A percentile compares a stretch with the other conserved stretches of the same genome.
Evolutionary conservation across 2,113 vertebrate species (phyloP).

Genomic region (Otolemur garnettii): DNA sequence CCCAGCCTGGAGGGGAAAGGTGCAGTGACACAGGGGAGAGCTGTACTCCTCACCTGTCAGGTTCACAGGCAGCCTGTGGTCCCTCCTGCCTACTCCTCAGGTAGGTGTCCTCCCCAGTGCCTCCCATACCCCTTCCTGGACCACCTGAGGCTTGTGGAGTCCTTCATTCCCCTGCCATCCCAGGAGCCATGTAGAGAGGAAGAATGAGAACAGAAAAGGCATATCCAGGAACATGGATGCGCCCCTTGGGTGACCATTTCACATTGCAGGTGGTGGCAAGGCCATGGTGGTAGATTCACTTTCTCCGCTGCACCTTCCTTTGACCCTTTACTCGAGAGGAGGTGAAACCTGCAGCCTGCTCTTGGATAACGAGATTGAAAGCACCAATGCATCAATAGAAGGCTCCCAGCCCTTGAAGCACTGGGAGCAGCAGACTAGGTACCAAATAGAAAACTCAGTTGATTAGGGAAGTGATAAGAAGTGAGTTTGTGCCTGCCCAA

Average conservation of each 20-base stretch:
- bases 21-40: accelerated
- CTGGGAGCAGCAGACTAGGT: too few relatives aligned
- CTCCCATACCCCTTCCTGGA: neutral
- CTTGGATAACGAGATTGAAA: neutral
- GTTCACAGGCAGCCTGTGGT: neutral
- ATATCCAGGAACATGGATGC: neutral
- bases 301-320: neutral
- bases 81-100: neutral
- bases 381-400: neutral
- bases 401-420: too few relatives aligned
- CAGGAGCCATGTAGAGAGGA: neutral
- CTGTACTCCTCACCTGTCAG: neutral
- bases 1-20: neutral
- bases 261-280: neutral
- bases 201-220: neutral
- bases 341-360: neutral
- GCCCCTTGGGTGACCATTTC: neutral
- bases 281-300: neutral
- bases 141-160: neutral
- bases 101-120: too few relatives aligned
- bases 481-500: too few relatives aligned
- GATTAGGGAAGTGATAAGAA: too few relatives aligned
- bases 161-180: neutral
- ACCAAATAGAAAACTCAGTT: too few relatives aligned
- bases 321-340: neutral